Evolutionary conservation across 2,113 vertebrate species (phyloP).

Genomic region (Machaerirhynchus nigripectus): DNA sequence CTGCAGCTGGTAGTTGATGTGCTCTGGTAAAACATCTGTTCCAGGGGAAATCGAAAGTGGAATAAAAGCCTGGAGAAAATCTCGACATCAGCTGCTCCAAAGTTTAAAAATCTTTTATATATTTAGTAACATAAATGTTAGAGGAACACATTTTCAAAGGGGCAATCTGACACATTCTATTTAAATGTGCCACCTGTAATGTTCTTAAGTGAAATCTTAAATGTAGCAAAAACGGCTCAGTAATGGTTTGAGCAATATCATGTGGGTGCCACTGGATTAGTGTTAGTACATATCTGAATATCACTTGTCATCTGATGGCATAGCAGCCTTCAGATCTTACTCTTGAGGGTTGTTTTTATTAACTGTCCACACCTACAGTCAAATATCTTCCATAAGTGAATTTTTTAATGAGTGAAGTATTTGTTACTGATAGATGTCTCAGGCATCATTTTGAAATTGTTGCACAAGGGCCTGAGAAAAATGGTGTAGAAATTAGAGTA

Average conservation of each 20-base stretch:
- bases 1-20: constrained; percentile 83
- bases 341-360: background rate
- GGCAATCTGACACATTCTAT: background rate
- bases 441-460: background rate
- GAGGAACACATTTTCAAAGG: background rate
- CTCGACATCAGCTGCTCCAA: background rate
- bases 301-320: background rate
- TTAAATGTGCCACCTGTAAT: background rate
- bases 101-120: background rate
- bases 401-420: background rate
- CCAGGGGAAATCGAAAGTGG: background rate
- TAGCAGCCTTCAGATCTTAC: background rate
- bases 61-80: background rate
- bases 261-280: background rate
- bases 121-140: background rate
- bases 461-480: background rate
- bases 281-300: background rate
- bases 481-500: background rate
- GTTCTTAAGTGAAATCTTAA: background rate
- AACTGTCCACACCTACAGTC: background rate
- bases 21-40: constrained; percentile 86
- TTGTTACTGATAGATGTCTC: background rate
- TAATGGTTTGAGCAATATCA: background rate
- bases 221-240: background rate
- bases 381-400: background rate